phyloP scores from a whole-genome alignment of 1,140 invertebrate genomes.

The Leptestheria dahalacensis region DNA sequence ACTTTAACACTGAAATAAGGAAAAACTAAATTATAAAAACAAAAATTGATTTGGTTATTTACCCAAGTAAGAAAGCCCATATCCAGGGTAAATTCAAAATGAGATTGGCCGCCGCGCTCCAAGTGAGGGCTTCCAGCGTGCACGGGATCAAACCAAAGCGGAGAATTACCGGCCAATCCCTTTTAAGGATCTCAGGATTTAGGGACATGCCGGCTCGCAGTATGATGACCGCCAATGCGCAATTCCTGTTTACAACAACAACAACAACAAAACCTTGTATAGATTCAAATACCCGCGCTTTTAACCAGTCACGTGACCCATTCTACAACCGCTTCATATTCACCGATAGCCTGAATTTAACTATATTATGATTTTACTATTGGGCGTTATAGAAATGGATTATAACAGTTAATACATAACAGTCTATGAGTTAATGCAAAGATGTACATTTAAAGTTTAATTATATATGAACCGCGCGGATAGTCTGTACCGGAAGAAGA shows the following conservation, averaged over 20 bases:
- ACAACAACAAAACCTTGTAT: neutral
- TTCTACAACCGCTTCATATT: too few relatives aligned
- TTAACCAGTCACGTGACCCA: too few relatives aligned
- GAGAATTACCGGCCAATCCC: slow-evolving; percentile 56
- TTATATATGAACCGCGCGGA: too few relatives aligned
- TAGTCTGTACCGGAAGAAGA: neutral
- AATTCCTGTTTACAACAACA: slow-evolving; percentile 44
- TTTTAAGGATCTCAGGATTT: slow-evolving; percentile 65
- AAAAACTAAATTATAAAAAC: slow-evolving; percentile 19
- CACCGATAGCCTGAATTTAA: too few relatives aligned
- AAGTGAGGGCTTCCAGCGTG: slow-evolving; percentile 53
- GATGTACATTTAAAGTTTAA: too few relatives aligned
- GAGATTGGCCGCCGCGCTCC: slow-evolving; percentile 50
- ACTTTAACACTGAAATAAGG: too few relatives aligned
- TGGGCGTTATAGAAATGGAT: too few relatives aligned
- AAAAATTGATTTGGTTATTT: slow-evolving; percentile 17
- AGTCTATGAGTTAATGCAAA: too few relatives aligned
- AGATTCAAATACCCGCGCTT: too few relatives aligned
- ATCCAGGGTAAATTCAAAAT: slow-evolving; percentile 68
- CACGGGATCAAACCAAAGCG: slow-evolving; percentile 75
- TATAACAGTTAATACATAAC: too few relatives aligned
- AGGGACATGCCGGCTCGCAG: slow-evolving; percentile 83
- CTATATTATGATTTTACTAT: too few relatives aligned
- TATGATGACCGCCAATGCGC: slow-evolving; percentile 81
- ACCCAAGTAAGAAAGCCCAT: slow-evolving; percentile 74